These are phyloP conservation scores for Hassar affinis DNA, from an alignment of 2,113 vertebrate genomes.

Conservation along the genomic window DNA sequence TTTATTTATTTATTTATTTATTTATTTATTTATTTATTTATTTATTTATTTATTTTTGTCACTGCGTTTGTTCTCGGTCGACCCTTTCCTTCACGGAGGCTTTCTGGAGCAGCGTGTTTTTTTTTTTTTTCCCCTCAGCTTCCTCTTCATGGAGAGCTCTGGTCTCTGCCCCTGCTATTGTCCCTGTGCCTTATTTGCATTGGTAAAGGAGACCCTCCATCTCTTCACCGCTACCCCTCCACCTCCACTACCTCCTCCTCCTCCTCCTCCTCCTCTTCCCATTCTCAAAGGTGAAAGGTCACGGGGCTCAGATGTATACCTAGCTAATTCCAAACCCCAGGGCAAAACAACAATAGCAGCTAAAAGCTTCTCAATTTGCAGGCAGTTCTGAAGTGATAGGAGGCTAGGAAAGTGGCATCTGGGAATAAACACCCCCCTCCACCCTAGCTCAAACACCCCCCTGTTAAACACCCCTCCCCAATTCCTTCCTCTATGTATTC, in stretches of 20 bases:
- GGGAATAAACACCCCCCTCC: constrained; percentile 56
- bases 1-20: not conserved
- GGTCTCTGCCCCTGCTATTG: constrained; percentile 56
- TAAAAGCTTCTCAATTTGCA: constrained; percentile 66
- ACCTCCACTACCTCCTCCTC: constrained; percentile 37
- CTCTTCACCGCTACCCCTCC: constrained; percentile 35
- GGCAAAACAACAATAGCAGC: constrained; percentile 68
- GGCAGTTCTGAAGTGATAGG: constrained; percentile 64
- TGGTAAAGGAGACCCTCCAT: constrained; percentile 57
- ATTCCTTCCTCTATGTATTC: constrained; percentile 42
- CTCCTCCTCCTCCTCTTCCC: constrained; percentile 39
- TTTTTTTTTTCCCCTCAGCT: not conserved
- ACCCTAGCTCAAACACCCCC: constrained; percentile 7
- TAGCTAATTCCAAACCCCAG: constrained; percentile 68
- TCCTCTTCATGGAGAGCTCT: constrained; percentile 38
- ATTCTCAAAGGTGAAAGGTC: constrained; percentile 62
- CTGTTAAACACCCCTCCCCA: too few relatives aligned
- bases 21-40: not conserved
- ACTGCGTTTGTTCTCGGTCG: not conserved
- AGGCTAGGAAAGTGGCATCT: constrained; percentile 66
- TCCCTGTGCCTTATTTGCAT: constrained; percentile 66
- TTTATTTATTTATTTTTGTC: not conserved
- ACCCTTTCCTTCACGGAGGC: constrained; percentile 4
- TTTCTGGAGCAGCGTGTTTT: constrained; percentile 28
- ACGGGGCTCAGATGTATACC: constrained; percentile 67